Conservation (phyloP, 2,888 invertebrate species). For the Macrosoma leucophasiata region DNA sequence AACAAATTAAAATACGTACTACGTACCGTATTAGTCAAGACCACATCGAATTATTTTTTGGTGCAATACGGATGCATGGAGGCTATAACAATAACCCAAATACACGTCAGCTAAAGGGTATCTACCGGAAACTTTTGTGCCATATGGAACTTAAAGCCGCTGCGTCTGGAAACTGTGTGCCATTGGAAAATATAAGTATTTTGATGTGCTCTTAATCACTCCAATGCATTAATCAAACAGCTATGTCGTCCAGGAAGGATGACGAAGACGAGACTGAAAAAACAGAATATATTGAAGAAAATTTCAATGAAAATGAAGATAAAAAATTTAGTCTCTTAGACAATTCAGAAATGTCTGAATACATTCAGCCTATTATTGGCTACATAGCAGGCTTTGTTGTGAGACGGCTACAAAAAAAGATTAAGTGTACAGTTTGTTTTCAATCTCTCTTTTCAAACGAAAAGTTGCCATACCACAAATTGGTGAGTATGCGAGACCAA, state of each 20-base stretch:
- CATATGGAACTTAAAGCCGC: slow-evolving; percentile 18
- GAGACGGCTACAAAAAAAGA: background rate
- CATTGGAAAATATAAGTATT: slow-evolving; percentile 21
- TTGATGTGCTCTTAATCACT: slow-evolving; percentile 18
- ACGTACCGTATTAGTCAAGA: slow-evolving; percentile 21
- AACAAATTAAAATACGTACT: slow-evolving; percentile 14
- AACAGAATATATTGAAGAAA: too few species aligned
- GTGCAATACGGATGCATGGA: slow-evolving; percentile 13
- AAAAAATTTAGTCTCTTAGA: slow-evolving; percentile 9
- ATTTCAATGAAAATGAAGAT: too few species aligned
- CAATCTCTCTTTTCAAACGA: background rate
- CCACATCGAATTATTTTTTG: slow-evolving; percentile 18
- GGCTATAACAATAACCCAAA: slow-evolving; percentile 24
- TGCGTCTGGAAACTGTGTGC: slow-evolving; percentile 6
- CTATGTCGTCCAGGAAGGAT: too few species aligned
- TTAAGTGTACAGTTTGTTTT: slow-evolving; percentile 3
- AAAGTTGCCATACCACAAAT: slow-evolving; percentile 3
- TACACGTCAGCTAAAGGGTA: slow-evolving; percentile 19
- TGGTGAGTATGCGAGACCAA: slow-evolving; percentile 12
- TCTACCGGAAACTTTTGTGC: slow-evolving; percentile 18
- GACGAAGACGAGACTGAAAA: slow-evolving; percentile 9
- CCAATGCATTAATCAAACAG: too few species aligned
- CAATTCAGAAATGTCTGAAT: slow-evolving; percentile 10
- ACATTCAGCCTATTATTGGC: slow-evolving; percentile 10
- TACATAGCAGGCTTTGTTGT: slow-evolving; percentile 17